Conservation (phyloP, 2,888 invertebrate genomes). For the Pterostichus niger region DNA sequence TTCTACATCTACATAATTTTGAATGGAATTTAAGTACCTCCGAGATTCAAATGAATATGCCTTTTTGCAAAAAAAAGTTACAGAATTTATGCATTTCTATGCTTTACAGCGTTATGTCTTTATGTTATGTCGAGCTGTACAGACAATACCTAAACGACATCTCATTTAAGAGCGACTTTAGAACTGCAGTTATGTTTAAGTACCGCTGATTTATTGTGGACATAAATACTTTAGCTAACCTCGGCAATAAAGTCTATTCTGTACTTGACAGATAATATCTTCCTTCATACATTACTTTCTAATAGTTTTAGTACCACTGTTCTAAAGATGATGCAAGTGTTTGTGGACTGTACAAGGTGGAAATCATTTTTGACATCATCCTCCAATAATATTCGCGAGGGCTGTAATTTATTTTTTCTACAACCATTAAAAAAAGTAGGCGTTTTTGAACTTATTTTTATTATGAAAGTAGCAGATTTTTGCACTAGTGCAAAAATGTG, state of each 20-base stretch:
- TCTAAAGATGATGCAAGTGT: no score
- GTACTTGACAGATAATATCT: slow-evolving; percentile 13
- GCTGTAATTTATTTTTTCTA: no score
- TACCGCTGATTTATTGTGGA: slow-evolving; percentile 30
- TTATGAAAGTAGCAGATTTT: no score
- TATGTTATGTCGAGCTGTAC: slow-evolving; percentile 14
- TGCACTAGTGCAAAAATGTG: no score
- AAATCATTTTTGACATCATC: no score
- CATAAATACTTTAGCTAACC: slow-evolving; percentile 34
- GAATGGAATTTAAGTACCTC: slow-evolving; percentile 2
- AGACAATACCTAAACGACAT: slow-evolving; percentile 17
- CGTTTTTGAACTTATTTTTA: no score
- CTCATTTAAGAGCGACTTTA: slow-evolving; percentile 55
- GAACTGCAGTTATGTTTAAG: slow-evolving; percentile 59
- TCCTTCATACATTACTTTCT: no score
- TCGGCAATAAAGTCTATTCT: slow-evolving; percentile 21
- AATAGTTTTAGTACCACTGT: no score
- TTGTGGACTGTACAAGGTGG: no score
- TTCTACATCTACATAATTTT: slow-evolving; percentile 5
- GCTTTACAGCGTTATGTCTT: slow-evolving; percentile 12
- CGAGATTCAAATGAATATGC: slow-evolving; percentile 25
- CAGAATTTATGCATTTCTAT: neutral
- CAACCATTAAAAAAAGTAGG: no score
- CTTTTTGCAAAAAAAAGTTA: neutral
- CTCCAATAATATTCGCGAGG: no score